Evolutionary conservation across 2,113 vertebrate genomes (phyloP).

Genomic region (Addax nasomaculatus): DNA sequence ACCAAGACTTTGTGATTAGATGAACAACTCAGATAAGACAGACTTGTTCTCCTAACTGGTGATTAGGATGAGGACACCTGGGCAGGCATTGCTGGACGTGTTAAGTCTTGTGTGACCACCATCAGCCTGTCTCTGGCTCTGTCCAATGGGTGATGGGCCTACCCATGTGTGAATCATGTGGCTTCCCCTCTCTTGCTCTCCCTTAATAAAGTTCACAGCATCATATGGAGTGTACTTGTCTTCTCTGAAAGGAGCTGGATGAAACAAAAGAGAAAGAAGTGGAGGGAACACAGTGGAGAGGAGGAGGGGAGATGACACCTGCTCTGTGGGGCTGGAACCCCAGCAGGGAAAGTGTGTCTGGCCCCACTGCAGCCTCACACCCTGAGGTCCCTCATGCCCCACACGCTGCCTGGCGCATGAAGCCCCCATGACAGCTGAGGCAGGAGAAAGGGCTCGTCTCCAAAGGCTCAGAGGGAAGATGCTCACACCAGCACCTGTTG

Average conservation of each 20-base stretch:
- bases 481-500: neutral
- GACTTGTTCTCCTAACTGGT: neutral
- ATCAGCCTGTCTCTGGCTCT: neutral
- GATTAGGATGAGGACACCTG: neutral
- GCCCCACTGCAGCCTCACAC: neutral
- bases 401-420: fast-evolving
- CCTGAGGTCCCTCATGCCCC: neutral
- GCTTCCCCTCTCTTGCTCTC: neutral
- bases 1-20: neutral
- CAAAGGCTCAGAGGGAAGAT: neutral
- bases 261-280: neutral
- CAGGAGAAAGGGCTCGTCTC: neutral
- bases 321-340: neutral
- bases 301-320: neutral
- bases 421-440: neutral
- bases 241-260: neutral
- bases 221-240: neutral
- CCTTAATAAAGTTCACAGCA: neutral
- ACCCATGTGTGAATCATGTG: neutral
- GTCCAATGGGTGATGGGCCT: neutral
- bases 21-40: neutral
- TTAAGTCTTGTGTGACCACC: neutral
- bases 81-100: neutral
- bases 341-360: neutral
- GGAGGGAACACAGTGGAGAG: neutral